Conservation (phyloP, 1,140 invertebrate species). For the Drosophila grimshawi region DNA sequence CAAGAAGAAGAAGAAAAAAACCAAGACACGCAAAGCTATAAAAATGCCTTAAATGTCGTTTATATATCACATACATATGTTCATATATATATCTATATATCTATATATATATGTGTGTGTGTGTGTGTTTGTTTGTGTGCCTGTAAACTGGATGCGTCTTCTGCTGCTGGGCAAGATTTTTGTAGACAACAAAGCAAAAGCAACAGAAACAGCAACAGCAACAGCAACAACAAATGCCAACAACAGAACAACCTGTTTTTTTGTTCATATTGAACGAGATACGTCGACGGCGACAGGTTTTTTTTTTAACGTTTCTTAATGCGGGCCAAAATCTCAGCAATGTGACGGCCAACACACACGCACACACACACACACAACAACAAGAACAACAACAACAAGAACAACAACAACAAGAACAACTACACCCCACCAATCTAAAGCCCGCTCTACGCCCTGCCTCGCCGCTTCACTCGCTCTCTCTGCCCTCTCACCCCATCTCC, state of each 20-base stretch:
- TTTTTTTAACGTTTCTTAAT: constrained; percentile 56
- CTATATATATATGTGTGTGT: neutral
- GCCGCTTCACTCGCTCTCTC: neutral
- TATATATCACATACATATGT: constrained; percentile 40
- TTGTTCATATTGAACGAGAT: constrained; percentile 47
- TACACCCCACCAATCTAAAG: neutral
- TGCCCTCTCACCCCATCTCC: constrained; percentile 6
- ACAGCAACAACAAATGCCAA: constrained; percentile 35
- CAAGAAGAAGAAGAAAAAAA: neutral
- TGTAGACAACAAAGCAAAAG: constrained; percentile 68
- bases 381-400: too few species aligned
- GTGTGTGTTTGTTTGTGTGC: constrained; percentile 16
- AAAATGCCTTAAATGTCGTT: constrained; percentile 78
- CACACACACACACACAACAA: neutral
- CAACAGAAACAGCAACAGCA: constrained; percentile 23
- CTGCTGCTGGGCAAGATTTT: constrained; percentile 63
- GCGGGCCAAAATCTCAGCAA: constrained; percentile 75
- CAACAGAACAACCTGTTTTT: constrained; percentile 78
- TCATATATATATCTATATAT: constrained; percentile 34
- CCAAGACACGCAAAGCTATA: constrained; percentile 68
- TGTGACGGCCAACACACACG: constrained; percentile 9
- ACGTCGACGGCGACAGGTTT: constrained; percentile 67
- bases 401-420: neutral
- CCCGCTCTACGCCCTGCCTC: neutral
- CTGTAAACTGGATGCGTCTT: constrained; percentile 62